Percentiles rank a stretch among this genome's conserved stretches.
Evolutionary conservation across 2,113 vertebrate genomes (phyloP).

Genomic region (Onychostruthus taczanowskii): DNA sequence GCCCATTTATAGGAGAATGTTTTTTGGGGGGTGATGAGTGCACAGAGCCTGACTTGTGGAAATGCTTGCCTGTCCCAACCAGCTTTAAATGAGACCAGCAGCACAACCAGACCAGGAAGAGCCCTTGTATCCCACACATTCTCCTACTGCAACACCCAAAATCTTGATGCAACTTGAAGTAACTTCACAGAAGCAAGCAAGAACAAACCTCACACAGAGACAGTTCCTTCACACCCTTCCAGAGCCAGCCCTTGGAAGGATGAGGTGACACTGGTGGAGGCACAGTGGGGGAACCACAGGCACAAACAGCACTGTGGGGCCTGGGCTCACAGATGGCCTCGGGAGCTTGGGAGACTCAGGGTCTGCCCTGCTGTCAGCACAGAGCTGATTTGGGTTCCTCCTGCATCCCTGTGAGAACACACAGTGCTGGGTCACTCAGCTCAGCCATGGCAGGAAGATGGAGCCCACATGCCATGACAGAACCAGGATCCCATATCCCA

Average conservation of each 20-base stretch:
- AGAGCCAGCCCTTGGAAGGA: background rate
- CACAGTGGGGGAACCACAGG: background rate
- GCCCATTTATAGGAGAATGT: background rate
- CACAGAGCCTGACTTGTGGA: background rate
- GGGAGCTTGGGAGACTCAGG: background rate
- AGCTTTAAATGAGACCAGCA: background rate
- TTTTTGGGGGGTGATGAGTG: background rate
- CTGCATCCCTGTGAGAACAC: background rate
- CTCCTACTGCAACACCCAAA: background rate
- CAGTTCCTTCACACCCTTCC: accelerated
- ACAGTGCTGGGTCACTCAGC: background rate
- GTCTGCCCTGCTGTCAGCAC: background rate
- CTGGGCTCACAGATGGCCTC: background rate
- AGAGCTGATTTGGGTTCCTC: background rate
- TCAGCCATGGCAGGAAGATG: background rate
- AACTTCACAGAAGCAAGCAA: background rate
- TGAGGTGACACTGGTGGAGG: accelerated
- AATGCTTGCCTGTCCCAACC: background rate
- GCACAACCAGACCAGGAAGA: background rate
- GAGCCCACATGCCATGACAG: background rate
- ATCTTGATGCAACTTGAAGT: background rate
- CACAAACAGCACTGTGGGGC: background rate
- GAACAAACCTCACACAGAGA: background rate
- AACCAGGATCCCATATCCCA: background rate
- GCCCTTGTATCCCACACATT: accelerated